Evolutionary conservation across 2,888 invertebrate species (phyloP), one percentile per base, ranked within the genome.

Genomic region (Caenorhabditis sp.): DNA sequence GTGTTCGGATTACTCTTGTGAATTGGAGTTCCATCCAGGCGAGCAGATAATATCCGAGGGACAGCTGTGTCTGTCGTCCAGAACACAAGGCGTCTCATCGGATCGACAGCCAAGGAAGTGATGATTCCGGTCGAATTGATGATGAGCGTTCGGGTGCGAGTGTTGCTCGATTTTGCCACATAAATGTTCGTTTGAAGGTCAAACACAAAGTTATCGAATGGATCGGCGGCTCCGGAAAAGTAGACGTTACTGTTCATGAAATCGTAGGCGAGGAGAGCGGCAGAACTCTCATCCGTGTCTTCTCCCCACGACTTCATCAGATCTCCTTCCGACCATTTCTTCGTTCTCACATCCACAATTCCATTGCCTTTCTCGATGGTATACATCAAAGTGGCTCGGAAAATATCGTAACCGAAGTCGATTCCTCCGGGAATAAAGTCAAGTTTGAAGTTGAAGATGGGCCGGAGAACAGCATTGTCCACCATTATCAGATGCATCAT

Each of bases 81-180:
- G 61, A 74, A 74, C 9, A 74, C 13, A 8, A 43, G 52, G 24
- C 61, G 37, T 20, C 35, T n/a, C 17, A 61, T 32, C 8, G 74
- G 74, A 39, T 53, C 65, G 20, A 74, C 61, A 13, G 59, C 20
- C 8, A 74, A 26, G 0, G 74, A 59, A 24, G 52, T 39, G 9
- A 74, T 66, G 5, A 39, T 15, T 53, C 74, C 74, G 6, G 74
- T 74, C 11, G 74, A 65, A 43, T 65, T 74, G 37, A 74, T 53
- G 6, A 74, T n/a, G 0, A 74, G 30, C 9, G 66, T 66, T 20
- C 65, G 43, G 2, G 66, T 61, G 4, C 30, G 30, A 2, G 46
- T 45, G 13, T 46, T 26, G 9, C 50, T 37, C 0, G 46, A 13
- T 46, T 55, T 20, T 1, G 66, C 26, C 2, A 66, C 46, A 24